phyloP scores from a whole-genome alignment of 1,140 invertebrate species.

The Pseudomyrmex cubaensis region DNA sequence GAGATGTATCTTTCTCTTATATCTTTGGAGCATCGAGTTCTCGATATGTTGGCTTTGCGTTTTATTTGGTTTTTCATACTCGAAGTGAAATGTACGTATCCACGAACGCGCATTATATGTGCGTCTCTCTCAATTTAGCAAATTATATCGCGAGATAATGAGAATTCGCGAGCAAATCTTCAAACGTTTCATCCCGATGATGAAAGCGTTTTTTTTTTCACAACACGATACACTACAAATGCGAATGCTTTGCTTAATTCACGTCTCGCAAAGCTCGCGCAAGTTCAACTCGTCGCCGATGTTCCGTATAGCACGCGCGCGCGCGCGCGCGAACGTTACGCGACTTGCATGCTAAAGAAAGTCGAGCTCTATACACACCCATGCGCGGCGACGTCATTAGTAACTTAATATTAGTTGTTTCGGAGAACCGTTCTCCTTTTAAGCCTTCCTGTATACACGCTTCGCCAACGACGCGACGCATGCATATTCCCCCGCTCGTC shows the following conservation, averaged over 20 bases:
- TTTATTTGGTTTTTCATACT: not conserved
- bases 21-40: too few species aligned
- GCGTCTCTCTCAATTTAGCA: constrained; percentile 11
- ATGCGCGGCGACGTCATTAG: constrained; percentile 35
- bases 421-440: constrained; percentile 22
- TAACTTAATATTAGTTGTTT: constrained; percentile 53
- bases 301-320: not conserved
- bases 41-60: too few species aligned
- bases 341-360: constrained; percentile 39
- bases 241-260: constrained; percentile 42
- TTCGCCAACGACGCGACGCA: not conserved
- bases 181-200: constrained; percentile 41
- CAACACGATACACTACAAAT: not conserved
- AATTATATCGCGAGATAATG: constrained; percentile 21
- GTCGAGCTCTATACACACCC: constrained; percentile 1
- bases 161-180: not conserved
- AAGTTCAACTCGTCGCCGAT: not conserved
- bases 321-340: constrained; percentile 5
- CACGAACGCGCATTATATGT: not conserved
- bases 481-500: not conserved
- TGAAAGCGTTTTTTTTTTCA: constrained; percentile 20
- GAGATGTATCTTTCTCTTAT: too few species aligned
- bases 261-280: not conserved
- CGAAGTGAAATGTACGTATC: not conserved
- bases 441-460: constrained; percentile 27